Conservation (phyloP, 1,140 invertebrate genomes). For the Panagrolaimus sp. region DNA sequence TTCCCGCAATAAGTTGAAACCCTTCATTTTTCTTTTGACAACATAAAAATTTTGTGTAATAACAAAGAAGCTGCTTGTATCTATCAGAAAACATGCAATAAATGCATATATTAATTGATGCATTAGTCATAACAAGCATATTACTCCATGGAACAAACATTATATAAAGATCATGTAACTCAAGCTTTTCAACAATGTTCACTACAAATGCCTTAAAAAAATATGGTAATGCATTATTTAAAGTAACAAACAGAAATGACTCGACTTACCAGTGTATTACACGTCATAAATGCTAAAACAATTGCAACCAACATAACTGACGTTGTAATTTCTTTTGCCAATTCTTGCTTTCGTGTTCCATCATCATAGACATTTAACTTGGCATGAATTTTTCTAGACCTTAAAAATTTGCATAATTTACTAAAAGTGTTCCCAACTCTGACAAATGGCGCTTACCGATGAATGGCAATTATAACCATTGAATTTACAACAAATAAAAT, state of each 20-base stretch:
- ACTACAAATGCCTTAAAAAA: slow-evolving; percentile 40
- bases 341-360: slow-evolving; percentile 45
- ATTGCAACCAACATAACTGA: slow-evolving; percentile 55
- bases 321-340: slow-evolving; percentile 53
- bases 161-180: slow-evolving; percentile 11
- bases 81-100: slow-evolving; percentile 40
- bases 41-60: slow-evolving; percentile 27
- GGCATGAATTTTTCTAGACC: slow-evolving; percentile 47
- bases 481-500: slow-evolving; percentile 44
- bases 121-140: slow-evolving; percentile 37
- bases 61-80: slow-evolving; percentile 34
- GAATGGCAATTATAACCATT: slow-evolving; percentile 48
- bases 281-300: slow-evolving; percentile 48
- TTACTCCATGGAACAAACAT: slow-evolving; percentile 31
- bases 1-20: slow-evolving; percentile 19
- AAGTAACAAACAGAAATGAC: background rate
- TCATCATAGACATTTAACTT: slow-evolving; percentile 50
- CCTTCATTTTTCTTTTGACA: slow-evolving; percentile 16
- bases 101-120: slow-evolving; percentile 41
- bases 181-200: slow-evolving; percentile 38
- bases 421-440: slow-evolving; percentile 14
- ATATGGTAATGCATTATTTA: background rate
- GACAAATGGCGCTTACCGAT: slow-evolving; percentile 39
- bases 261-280: slow-evolving; percentile 48
- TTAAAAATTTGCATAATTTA: slow-evolving; percentile 22